Percentiles rank a stretch among this genome's conserved stretches.
Conservation (phyloP, 2,797 vertebrate genomes). For the Chlorospingus flavigularis region DNA sequence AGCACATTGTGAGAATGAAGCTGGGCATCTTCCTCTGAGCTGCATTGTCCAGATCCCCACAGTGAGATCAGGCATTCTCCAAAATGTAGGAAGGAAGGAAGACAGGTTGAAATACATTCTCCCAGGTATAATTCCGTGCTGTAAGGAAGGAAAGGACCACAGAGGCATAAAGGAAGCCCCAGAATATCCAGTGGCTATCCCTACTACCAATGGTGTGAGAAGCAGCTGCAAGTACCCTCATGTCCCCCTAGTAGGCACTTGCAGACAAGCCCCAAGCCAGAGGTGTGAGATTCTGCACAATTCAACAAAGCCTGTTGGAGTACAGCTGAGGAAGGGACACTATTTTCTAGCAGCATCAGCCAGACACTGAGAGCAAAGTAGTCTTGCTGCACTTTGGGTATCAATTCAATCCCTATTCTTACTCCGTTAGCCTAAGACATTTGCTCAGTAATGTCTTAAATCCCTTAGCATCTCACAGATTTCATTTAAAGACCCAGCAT, state of each 20-base stretch:
- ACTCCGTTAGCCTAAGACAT: not conserved
- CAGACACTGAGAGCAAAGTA: not conserved
- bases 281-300: accelerated
- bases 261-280: not conserved
- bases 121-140: not conserved
- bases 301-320: accelerated
- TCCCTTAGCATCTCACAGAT: not conserved
- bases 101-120: not conserved
- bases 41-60: not conserved
- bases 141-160: not conserved
- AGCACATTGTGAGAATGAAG: not conserved
- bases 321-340: not conserved
- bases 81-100: not conserved
- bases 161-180: not conserved
- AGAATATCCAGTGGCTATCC: not conserved
- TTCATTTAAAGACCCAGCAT: not conserved
- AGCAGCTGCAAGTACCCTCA: not conserved
- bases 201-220: not conserved
- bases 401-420: not conserved
- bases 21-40: not conserved
- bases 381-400: not conserved
- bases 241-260: not conserved
- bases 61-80: not conserved
- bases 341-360: not conserved
- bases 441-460: not conserved